Evolutionary conservation across 2,113 vertebrate species (phyloP).

Genomic region (Potamarius usumacintae): DNA sequence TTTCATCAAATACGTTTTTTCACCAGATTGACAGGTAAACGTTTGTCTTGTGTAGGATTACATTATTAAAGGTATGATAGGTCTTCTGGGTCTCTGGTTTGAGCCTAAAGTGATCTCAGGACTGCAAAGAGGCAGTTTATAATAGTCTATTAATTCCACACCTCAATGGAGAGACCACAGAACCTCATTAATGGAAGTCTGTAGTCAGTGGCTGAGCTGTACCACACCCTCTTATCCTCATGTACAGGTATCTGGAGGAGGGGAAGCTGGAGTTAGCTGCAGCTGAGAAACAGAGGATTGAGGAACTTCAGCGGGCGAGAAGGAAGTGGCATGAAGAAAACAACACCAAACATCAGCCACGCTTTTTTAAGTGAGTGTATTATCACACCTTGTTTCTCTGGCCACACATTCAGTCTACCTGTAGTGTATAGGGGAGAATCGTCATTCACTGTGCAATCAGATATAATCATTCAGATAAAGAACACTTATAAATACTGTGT

Average conservation of each 20-base stretch:
- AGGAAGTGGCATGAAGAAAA: constrained; percentile 92
- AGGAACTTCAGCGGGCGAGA: constrained; percentile 88
- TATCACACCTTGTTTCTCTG: neutral
- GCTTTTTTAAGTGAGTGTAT: constrained; percentile 93
- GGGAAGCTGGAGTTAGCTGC: constrained; percentile 89
- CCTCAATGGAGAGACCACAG: neutral
- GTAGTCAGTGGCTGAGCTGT: no score
- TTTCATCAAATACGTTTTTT: neutral
- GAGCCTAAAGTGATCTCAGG: neutral
- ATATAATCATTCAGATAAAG: neutral
- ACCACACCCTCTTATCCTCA: constrained; percentile 34
- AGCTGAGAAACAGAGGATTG: constrained; percentile 91
- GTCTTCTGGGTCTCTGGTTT: neutral
- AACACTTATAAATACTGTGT: neutral
- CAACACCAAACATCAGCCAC: constrained; percentile 85
- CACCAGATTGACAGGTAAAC: neutral
- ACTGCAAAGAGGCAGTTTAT: neutral
- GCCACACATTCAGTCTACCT: neutral
- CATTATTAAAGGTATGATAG: neutral
- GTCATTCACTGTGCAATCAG: neutral
- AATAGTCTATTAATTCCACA: neutral
- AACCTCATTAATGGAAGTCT: neutral
- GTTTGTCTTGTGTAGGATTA: neutral
- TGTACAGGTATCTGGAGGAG: constrained; percentile 84
- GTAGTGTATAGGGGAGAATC: neutral